Conservation (phyloP, 1,140 invertebrate genomes). For the Pogonognathellus flavescens region DNA sequence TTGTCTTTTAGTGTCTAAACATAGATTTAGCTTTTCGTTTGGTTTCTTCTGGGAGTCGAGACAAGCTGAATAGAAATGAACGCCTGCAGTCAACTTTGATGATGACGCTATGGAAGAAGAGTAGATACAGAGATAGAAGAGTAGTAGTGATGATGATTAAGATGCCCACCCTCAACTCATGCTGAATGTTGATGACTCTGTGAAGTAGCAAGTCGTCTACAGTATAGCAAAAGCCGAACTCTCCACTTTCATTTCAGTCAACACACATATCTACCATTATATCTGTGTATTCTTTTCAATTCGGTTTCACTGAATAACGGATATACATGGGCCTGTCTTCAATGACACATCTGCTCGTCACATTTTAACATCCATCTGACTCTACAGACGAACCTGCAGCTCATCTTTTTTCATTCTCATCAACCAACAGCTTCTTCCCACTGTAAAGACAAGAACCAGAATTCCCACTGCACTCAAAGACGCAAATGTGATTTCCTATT, state of each 20-base stretch:
- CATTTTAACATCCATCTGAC: conserved; percentile 35
- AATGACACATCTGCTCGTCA: conserved; percentile 50
- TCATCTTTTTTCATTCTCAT: conserved; percentile 37
- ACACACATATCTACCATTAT: not conserved
- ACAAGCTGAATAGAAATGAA: conserved; percentile 20
- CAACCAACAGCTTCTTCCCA: conserved; percentile 41
- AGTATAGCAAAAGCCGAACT: conserved; percentile 4
- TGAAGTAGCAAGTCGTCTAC: not conserved
- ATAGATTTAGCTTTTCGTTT: conserved; percentile 42
- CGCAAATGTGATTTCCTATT: conserved; percentile 27
- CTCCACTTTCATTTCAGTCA: conserved; percentile 1
- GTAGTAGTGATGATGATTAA: conserved; percentile 36
- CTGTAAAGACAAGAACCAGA: conserved; percentile 13
- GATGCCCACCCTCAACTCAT: conserved; percentile 45
- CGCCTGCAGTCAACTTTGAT: conserved; percentile 1
- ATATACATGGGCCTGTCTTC: not conserved
- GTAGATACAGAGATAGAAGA: not conserved
- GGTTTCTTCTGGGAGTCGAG: conserved; percentile 17
- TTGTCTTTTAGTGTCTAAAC: conserved; percentile 36
- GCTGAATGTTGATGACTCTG: not conserved
- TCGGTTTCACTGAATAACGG: not conserved
- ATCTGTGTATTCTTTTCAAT: not conserved
- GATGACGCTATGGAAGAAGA: conserved; percentile 15
- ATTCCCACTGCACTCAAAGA: not conserved
- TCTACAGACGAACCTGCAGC: conserved; percentile 15